Evolutionary conservation across 2,888 invertebrate genomes (phyloP).

Genomic region (Hetaerina titia): DNA sequence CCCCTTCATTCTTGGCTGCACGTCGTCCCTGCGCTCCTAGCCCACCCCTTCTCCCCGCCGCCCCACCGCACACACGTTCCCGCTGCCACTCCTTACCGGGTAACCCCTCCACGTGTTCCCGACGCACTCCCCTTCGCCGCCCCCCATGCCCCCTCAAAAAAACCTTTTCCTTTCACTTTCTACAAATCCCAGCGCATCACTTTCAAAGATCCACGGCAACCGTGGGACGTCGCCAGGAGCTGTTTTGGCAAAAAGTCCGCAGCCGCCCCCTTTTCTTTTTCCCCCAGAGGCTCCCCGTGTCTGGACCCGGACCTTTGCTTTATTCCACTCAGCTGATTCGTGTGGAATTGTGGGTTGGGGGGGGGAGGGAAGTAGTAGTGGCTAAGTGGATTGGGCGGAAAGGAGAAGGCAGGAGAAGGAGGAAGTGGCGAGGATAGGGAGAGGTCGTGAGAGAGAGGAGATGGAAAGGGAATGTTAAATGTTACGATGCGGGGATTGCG

Average conservation of each 20-base stretch:
- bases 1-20: too few species aligned
- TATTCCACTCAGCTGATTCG: slow-evolving; percentile 19
- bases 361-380: neutral
- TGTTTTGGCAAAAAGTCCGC: neutral
- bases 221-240: slow-evolving; percentile 18
- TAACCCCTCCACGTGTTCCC: neutral
- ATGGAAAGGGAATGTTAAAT: too few species aligned
- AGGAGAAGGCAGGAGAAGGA: too few species aligned
- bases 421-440: too few species aligned
- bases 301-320: neutral
- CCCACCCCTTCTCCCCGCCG: too few species aligned
- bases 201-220: neutral
- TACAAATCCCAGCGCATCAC: neutral
- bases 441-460: too few species aligned
- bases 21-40: too few species aligned
- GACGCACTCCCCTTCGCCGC: neutral
- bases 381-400: neutral
- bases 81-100: too few species aligned
- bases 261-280: neutral
- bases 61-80: too few species aligned
- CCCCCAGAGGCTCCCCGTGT: neutral
- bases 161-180: too few species aligned
- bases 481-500: too few species aligned
- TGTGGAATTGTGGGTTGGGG: neutral
- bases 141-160: neutral